Conservation (phyloP, 2,888 invertebrate genomes). For the Lissocephala sabroskyi region DNA sequence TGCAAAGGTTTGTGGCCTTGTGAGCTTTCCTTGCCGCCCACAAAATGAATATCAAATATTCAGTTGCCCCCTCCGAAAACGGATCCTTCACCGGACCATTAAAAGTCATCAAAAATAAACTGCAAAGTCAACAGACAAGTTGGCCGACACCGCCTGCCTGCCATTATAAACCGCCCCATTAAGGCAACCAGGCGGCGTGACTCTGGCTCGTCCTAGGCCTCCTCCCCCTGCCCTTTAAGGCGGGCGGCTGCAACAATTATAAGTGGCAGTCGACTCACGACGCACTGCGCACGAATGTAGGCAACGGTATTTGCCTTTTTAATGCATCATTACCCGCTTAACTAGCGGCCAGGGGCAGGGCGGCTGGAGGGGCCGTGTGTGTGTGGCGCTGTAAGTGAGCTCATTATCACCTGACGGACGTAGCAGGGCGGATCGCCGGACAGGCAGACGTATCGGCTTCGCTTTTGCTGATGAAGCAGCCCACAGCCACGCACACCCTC, state of each 20-base stretch:
- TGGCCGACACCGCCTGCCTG: slow-evolving; percentile 12
- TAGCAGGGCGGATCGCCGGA: no score
- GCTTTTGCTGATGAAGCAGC: slow-evolving; percentile 7
- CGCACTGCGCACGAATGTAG: slow-evolving; percentile 19
- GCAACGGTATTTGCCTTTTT: slow-evolving; percentile 56
- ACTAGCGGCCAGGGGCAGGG: slow-evolving; percentile 40
- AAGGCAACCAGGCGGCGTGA: background rate
- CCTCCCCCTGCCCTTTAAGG: background rate
- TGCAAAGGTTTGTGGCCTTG: no score
- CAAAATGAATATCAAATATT: no score
- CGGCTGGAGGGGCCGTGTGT: slow-evolving; percentile 5
- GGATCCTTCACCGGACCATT: no score
- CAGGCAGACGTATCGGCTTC: no score
- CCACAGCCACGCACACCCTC: slow-evolving; percentile 17
- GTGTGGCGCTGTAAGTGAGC: slow-evolving; percentile 36
- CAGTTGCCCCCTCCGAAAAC: no score
- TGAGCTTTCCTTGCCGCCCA: no score
- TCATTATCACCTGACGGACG: slow-evolving; percentile 61
- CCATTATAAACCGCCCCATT: no score
- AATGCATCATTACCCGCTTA: slow-evolving; percentile 61
- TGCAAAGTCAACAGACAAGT: slow-evolving; percentile 56
- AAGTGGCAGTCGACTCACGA: background rate
- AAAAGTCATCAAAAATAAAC: slow-evolving; percentile 54
- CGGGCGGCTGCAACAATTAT: background rate
- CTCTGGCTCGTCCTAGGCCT: background rate